Evolutionary conservation across 2,888 invertebrate species (phyloP).

Genomic region (Aphodius granarius): DNA sequence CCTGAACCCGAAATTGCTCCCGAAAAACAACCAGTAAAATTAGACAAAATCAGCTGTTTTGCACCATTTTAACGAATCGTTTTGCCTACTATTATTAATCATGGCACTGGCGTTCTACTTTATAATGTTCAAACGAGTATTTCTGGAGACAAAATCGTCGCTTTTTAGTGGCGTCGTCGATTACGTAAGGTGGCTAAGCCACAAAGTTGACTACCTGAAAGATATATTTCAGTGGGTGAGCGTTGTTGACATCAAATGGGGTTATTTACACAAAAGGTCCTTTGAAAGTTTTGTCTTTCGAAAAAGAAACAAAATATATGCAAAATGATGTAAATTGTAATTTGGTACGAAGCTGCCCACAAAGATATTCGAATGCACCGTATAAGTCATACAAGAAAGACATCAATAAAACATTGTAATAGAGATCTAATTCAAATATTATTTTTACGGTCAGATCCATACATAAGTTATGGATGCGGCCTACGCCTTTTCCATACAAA

Average conservation of each 20-base stretch:
- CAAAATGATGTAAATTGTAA: too few species aligned
- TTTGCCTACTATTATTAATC: background rate
- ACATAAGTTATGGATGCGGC: too few species aligned
- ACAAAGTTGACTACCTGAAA: background rate
- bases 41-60: background rate
- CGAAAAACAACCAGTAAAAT: background rate
- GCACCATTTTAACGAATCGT: background rate
- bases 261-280: background rate
- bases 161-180: background rate
- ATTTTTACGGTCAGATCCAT: too few species aligned
- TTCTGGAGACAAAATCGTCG: background rate
- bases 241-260: background rate
- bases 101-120: background rate
- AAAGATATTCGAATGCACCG: too few species aligned
- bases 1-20: background rate
- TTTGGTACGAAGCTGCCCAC: too few species aligned
- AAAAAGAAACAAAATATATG: background rate
- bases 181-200: background rate
- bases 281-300: background rate
- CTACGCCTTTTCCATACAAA: too few species aligned
- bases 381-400: too few species aligned
- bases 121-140: background rate
- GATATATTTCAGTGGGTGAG: background rate
- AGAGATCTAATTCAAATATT: too few species aligned
- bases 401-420: too few species aligned